These are phyloP conservation scores for Motacilla alba DNA, from an alignment of 2,113 vertebrate species.

Conservation along the genomic window DNA sequence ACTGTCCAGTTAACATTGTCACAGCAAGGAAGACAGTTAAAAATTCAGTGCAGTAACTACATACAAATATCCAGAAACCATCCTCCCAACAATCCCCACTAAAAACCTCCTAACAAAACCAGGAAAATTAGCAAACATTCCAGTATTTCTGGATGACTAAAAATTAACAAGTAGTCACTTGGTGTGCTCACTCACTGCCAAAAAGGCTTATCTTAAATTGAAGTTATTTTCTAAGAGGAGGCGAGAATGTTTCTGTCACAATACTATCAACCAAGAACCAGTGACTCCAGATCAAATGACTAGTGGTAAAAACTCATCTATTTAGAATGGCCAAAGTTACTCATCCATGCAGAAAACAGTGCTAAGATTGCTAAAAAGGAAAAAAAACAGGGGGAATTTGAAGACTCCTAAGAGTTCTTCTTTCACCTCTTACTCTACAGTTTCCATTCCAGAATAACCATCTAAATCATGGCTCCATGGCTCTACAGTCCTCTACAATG, in stretches of 20 bases:
- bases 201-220: neutral
- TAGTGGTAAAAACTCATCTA: neutral
- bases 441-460: neutral
- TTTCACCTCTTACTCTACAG: neutral
- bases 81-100: neutral
- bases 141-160: neutral
- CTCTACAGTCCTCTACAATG: neutral
- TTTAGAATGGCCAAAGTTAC: neutral
- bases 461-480: fast-evolving
- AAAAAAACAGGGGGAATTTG: neutral
- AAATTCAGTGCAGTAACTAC: neutral
- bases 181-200: neutral
- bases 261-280: neutral
- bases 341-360: neutral
- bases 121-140: neutral
- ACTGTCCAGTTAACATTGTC: neutral
- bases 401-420: neutral
- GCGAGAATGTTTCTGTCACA: neutral
- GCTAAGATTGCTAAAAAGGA: neutral
- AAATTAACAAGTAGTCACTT: neutral
- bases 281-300: neutral
- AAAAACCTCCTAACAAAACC: neutral
- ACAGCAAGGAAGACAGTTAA: neutral
- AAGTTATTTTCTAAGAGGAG: neutral
- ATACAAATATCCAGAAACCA: neutral